Conservation (phyloP, 2,113 vertebrate genomes). For the Paramormyrops kingsleyae region DNA sequence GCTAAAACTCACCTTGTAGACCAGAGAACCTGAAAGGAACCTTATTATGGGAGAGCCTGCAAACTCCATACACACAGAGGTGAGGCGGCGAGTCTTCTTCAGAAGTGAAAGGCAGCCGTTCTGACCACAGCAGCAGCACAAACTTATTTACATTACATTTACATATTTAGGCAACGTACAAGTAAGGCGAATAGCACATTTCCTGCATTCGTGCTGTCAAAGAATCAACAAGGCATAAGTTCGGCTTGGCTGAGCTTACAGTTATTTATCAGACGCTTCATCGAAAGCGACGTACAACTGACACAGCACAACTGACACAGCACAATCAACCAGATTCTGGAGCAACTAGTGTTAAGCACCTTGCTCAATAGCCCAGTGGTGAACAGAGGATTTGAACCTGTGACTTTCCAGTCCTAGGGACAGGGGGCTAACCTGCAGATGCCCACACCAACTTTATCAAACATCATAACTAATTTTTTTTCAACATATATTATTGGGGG, state of each 20-base stretch:
- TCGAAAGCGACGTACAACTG: not conserved
- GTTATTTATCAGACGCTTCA: not conserved
- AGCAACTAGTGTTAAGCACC: no score
- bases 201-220: not conserved
- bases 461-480: no score
- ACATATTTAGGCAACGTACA: not conserved
- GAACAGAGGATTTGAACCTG: no score
- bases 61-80: not conserved
- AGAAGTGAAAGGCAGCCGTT: not conserved
- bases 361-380: no score
- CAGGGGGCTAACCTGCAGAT: no score
- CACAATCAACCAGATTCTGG: no score
- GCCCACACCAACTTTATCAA: no score
- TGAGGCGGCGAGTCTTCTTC: not conserved
- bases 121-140: not conserved
- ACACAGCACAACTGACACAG: no score
- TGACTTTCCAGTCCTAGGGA: no score
- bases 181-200: not conserved
- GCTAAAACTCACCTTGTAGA: not conserved
- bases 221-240: not conserved
- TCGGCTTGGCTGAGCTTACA: not conserved
- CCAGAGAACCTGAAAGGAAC: not conserved
- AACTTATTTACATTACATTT: not conserved
- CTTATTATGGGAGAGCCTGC: not conserved
- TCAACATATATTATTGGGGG: no score